Conservation (phyloP, 2,888 invertebrate species). For the Listrodromus nycthemerus region DNA sequence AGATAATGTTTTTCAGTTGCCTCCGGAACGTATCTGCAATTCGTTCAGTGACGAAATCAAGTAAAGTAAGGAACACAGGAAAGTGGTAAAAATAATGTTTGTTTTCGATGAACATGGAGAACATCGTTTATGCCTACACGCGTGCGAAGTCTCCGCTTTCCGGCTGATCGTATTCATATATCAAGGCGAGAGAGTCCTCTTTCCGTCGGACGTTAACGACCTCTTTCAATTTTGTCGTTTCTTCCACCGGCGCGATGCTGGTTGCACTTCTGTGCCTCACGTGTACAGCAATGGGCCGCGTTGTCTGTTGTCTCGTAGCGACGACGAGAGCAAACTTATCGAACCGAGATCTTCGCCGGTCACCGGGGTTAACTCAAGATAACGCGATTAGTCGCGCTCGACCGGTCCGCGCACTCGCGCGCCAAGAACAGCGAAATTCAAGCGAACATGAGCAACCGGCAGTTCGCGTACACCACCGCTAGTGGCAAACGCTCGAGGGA, state of each 20-base stretch:
- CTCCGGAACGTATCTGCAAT: neutral
- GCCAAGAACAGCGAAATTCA: conserved; percentile 65
- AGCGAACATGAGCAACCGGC: conserved; percentile 53
- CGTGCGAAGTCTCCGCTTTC: conserved; percentile 6
- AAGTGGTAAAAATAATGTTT: neutral
- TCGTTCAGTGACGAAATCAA: neutral
- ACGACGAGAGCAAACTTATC: conserved; percentile 64
- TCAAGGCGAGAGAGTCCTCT: conserved; percentile 36
- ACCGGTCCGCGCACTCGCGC: conserved; percentile 71
- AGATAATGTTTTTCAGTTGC: too few relatives aligned
- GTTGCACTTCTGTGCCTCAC: conserved; percentile 41
- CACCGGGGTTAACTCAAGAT: conserved; percentile 73
- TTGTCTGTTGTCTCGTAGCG: conserved; percentile 50
- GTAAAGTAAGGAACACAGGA: neutral
- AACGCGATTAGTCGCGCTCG: conserved; percentile 75
- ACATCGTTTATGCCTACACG: neutral
- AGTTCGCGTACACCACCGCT: conserved; percentile 49
- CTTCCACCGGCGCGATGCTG: conserved; percentile 9
- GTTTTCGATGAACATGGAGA: conserved; percentile 1
- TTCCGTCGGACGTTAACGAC: conserved; percentile 46
- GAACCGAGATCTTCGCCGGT: conserved; percentile 67
- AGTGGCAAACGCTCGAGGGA: conserved; percentile 61
- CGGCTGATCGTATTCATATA: conserved; percentile 22
- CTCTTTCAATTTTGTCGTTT: conserved; percentile 56
- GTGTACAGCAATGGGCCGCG: conserved; percentile 26